These are phyloP conservation scores for Danaus chrysippus DNA, from an alignment of 2,888 invertebrate species.

Conservation along the genomic window DNA sequence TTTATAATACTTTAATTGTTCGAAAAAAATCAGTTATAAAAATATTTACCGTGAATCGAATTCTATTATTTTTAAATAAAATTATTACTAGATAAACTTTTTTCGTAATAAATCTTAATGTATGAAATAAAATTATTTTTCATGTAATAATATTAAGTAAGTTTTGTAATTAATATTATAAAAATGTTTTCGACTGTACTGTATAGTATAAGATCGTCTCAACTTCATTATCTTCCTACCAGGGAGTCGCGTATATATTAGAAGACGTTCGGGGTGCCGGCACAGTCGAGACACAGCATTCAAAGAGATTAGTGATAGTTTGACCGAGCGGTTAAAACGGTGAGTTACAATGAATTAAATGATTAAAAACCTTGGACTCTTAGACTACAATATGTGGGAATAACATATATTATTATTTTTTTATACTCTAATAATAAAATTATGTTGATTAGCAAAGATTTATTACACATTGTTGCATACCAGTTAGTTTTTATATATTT, in stretches of 20 bases:
- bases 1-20: slow-evolving; percentile 8
- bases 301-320: slow-evolving; percentile 55
- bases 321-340: slow-evolving; percentile 44
- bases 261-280: slow-evolving; percentile 55
- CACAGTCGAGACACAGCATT: slow-evolving; percentile 56
- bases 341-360: not conserved
- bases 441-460: slow-evolving; percentile 4
- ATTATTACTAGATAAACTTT: no score
- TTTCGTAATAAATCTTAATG: no score
- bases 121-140: no score
- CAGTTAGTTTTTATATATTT: not conserved
- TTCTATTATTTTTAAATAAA: no score
- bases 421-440: not conserved
- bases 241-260: slow-evolving; percentile 63
- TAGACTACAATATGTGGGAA: slow-evolving; percentile 1
- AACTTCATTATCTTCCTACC: slow-evolving; percentile 59
- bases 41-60: no score
- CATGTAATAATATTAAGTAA: no score
- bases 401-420: not conserved
- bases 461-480: not conserved
- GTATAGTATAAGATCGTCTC: slow-evolving; percentile 43
- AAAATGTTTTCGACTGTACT: no score
- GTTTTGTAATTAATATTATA: no score
- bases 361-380: slow-evolving; percentile 1
- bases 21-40: no score